These are phyloP conservation scores for Ptilorrhoa leucosticta DNA, from an alignment of 2,113 vertebrate genomes.

Conservation along the genomic window DNA sequence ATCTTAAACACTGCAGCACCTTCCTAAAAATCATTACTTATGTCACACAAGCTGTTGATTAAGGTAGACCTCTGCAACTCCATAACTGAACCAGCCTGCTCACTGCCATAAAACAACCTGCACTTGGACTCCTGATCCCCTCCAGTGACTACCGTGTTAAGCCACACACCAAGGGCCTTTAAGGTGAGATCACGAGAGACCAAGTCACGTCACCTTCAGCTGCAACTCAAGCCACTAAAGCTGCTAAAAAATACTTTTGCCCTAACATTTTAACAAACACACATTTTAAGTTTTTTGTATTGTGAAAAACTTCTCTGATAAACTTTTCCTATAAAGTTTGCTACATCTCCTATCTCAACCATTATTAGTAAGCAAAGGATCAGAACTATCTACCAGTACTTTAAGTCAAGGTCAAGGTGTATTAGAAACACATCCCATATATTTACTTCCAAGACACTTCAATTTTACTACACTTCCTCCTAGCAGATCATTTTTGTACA, in stretches of 20 bases:
- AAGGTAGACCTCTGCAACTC: not conserved
- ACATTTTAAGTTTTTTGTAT: not conserved
- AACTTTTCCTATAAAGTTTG: not conserved
- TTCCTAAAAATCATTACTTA: not conserved
- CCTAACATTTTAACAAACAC: not conserved
- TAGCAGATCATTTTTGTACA: not conserved
- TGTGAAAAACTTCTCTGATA: not conserved
- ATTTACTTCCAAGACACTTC: not conserved
- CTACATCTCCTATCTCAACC: not conserved
- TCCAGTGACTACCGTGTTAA: not conserved
- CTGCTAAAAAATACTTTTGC: not conserved
- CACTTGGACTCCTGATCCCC: not conserved
- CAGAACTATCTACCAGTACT: not conserved
- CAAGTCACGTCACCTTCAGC: not conserved
- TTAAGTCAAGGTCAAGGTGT: not conserved
- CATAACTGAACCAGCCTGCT: accelerated
- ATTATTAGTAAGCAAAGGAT: not conserved
- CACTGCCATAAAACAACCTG: not conserved
- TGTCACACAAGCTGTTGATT: not conserved
- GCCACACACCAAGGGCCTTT: not conserved
- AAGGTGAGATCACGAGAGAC: not conserved
- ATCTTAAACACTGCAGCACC: not conserved
- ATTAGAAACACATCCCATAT: not conserved
- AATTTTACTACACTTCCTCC: not conserved
- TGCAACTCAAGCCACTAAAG: not conserved